A percentile compares a stretch with the other conserved stretches of the same genome.
These are phyloP conservation scores for Sebastes fasciatus DNA, from an alignment of 2,113 vertebrate species.

Conservation along the genomic window DNA sequence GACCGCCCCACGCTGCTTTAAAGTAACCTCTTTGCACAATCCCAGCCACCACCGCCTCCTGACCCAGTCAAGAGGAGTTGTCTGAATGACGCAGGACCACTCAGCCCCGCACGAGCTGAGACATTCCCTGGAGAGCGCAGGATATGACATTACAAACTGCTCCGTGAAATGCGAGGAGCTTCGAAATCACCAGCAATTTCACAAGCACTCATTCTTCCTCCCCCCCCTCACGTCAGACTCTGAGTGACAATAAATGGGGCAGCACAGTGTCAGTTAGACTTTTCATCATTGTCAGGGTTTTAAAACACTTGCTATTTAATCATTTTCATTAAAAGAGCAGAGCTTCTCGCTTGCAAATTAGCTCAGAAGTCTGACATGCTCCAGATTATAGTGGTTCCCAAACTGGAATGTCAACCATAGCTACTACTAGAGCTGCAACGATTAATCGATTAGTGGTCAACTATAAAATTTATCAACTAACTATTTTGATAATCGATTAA, in stretches of 20 bases:
- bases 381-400: not conserved
- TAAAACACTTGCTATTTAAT: not conserved
- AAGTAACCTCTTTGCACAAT: conserved; percentile 48
- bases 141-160: conserved; percentile 79
- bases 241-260: conserved; percentile 6
- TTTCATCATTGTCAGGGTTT: not conserved
- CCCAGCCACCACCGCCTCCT: conserved; percentile 5
- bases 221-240: not conserved
- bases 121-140: conserved; percentile 82
- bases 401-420: no score
- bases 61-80: conserved; percentile 45
- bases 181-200: conserved; percentile 70
- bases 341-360: not conserved
- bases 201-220: conserved; percentile 41
- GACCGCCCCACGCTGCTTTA: conserved; percentile 39
- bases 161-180: conserved; percentile 69
- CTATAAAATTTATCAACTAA: no score
- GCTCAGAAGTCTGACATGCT: not conserved
- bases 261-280: not conserved
- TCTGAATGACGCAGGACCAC: conserved; percentile 73
- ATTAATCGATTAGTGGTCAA: no score
- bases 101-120: conserved; percentile 77
- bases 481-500: no score
- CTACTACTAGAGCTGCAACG: no score
- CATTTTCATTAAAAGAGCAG: not conserved